Evolutionary conservation across 2,888 invertebrate species (phyloP).

Genomic region (Aquatica leii): DNA sequence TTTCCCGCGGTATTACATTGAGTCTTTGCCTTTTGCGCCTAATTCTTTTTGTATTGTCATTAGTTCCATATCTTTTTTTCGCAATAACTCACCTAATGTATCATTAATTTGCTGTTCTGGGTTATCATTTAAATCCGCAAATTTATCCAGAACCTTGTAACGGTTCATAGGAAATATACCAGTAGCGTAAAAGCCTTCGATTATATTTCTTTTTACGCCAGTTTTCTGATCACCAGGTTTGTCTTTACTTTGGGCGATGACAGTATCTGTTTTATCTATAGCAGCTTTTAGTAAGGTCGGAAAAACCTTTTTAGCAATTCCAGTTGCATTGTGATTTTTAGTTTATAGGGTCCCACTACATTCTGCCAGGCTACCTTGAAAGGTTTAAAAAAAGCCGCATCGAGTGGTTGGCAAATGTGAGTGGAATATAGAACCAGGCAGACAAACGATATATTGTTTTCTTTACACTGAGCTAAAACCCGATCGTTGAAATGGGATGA

Average conservation of each 20-base stretch:
- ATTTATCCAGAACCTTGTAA: neutral
- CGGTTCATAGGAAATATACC: slow-evolving; percentile 2
- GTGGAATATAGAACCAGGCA: neutral
- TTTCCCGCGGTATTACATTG: slow-evolving; percentile 6
- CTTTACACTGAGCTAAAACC: neutral
- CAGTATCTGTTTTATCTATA: slow-evolving; percentile 11
- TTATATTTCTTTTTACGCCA: slow-evolving; percentile 7
- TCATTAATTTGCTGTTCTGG: neutral
- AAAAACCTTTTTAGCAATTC: slow-evolving; percentile 3
- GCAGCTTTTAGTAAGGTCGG: neutral
- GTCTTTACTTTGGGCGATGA: neutral
- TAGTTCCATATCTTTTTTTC: neutral
- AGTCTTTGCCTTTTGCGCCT: slow-evolving; percentile 7
- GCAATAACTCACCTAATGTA: neutral
- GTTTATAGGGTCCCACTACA: neutral
- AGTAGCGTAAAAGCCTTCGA: slow-evolving; percentile 15
- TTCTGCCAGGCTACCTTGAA: neutral
- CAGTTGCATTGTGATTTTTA: neutral
- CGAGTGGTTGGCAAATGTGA: neutral
- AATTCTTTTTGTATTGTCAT: neutral
- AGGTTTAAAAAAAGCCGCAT: slow-evolving; percentile 4
- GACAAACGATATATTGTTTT: neutral
- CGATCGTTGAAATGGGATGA: neutral
- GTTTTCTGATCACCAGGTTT: slow-evolving; percentile 3
- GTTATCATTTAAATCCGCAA: neutral